Percentiles rank a stretch among this genome's conserved stretches.
Conservation (phyloP, 2,888 invertebrate species). For the Tineola bisselliella region DNA sequence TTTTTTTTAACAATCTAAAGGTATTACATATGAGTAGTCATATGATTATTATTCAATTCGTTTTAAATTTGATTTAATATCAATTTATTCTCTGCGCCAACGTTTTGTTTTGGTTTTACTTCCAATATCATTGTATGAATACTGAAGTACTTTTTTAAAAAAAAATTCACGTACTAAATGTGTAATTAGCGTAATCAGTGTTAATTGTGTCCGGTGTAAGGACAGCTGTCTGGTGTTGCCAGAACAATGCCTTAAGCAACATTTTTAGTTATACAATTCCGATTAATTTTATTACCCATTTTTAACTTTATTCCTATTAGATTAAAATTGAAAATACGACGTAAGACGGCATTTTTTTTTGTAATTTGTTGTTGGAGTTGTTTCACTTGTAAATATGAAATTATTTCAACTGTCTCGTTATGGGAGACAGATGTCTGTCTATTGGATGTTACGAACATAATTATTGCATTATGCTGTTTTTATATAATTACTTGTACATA, state of each 20-base stretch:
- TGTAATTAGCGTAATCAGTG: slow-evolving; percentile 43
- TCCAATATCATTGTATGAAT: too few species aligned
- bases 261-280: not conserved
- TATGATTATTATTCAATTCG: too few species aligned
- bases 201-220: slow-evolving; percentile 28
- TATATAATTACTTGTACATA: not conserved
- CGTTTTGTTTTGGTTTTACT: too few species aligned
- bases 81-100: too few species aligned
- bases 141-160: not conserved
- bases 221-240: slow-evolving; percentile 7
- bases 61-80: too few species aligned
- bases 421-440: slow-evolving; percentile 11
- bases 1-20: too few species aligned
- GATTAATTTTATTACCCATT: not conserved
- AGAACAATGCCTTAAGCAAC: slow-evolving; percentile 30
- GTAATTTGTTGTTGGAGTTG: not conserved
- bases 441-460: not conserved
- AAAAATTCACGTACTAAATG: slow-evolving; percentile 21
- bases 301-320: not conserved
- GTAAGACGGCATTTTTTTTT: not conserved
- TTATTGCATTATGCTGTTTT: not conserved
- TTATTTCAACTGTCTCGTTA: slow-evolving; percentile 10
- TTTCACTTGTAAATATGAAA: slow-evolving; percentile 8
- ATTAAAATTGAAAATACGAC: not conserved
- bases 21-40: too few species aligned